Evolutionary conservation across 2,888 invertebrate species (phyloP).

Genomic region (Podabrus alpinus): DNA sequence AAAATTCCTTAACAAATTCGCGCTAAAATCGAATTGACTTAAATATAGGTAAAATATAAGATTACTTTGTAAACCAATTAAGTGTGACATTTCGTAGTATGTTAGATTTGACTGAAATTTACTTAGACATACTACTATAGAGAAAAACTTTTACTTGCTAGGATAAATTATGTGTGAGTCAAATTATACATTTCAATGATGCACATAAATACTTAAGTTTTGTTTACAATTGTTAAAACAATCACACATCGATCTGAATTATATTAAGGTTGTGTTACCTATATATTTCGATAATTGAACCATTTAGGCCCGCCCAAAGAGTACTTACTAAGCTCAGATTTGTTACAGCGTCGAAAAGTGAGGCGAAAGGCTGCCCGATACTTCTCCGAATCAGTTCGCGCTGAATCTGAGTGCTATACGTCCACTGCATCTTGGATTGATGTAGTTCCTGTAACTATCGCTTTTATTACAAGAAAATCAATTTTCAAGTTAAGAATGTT

Average conservation of each 20-base stretch:
- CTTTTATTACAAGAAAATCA: background rate
- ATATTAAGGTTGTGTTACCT: slow-evolving; percentile 27
- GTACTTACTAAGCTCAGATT: background rate
- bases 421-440: background rate
- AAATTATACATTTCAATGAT: background rate
- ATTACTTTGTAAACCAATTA: slow-evolving; percentile 21
- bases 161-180: background rate
- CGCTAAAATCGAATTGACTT: slow-evolving; percentile 29
- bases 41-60: background rate
- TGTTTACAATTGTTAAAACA: background rate
- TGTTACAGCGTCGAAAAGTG: background rate
- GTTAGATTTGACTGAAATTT: slow-evolving; percentile 26
- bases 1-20: slow-evolving; percentile 46
- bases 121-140: slow-evolving; percentile 11
- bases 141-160: background rate
- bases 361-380: background rate
- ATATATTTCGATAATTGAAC: background rate
- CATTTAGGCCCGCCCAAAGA: background rate
- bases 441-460: background rate
- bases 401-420: background rate
- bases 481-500: background rate
- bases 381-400: background rate
- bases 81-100: slow-evolving; percentile 27
- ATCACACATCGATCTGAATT: slow-evolving; percentile 23
- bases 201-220: background rate